Conservation (phyloP, 2,113 vertebrate species). For the Platysternon megacephalum region DNA sequence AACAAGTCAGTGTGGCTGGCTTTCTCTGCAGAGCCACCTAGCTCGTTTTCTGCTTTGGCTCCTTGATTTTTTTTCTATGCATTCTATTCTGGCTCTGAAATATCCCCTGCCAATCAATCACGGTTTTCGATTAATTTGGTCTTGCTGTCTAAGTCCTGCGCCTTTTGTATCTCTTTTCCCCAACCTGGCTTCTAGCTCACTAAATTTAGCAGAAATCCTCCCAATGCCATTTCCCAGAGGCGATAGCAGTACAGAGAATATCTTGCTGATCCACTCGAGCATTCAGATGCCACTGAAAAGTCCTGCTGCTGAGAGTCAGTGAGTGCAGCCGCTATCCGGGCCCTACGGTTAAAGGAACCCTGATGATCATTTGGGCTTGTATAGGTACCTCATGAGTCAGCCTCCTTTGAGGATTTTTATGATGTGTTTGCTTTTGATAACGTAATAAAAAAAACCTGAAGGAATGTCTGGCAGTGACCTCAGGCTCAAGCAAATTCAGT, state of each 20-base stretch:
- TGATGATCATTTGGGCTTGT: background rate
- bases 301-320: background rate
- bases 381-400: background rate
- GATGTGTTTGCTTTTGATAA: background rate
- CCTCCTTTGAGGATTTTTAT: background rate
- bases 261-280: background rate
- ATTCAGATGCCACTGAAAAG: background rate
- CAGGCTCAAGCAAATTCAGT: background rate
- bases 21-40: background rate
- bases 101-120: background rate
- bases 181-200: background rate
- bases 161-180: background rate
- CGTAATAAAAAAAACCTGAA: background rate
- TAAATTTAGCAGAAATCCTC: background rate
- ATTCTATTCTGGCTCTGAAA: background rate
- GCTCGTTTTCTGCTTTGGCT: background rate
- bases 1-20: background rate
- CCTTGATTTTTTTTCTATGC: background rate
- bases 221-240: background rate
- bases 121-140: background rate
- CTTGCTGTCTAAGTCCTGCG: background rate
- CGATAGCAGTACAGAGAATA: background rate
- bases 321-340: background rate
- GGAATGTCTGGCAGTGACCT: background rate
- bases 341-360: background rate